Base-by-base conservation (phyloP, 2,888 invertebrate genomes). In the Lypha dubia region DNA sequence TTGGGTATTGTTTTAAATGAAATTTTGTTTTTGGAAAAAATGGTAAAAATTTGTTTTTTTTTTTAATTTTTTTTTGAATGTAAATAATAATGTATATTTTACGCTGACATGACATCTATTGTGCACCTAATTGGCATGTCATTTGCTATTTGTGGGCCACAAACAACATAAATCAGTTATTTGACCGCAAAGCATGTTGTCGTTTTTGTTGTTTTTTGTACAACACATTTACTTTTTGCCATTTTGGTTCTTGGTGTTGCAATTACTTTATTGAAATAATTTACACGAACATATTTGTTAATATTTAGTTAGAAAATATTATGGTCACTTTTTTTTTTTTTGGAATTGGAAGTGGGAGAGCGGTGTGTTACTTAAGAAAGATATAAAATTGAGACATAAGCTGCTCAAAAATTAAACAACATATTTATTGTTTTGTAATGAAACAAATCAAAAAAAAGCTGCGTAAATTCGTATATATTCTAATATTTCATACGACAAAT, bases 61-160 rank as follows among this genome's bases (percentile, higher is more conserved):
- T 46, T 63, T 38, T 60, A 5, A 5, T 28, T 35, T 53, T 63
- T 22, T 6, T 53, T 32, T 28, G 2, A 83, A 76, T 53, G 32
- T 46, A 74, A 77, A 77, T 77, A 81, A 74, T 81, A 84, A 77
- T 81, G 84, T 81, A 81, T 74, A 79, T 22, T 84, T 84, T 84
- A 28, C 51, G 77, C 24, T 84, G 84, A 84, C 84, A 81, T 84
- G 84, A 84, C 84, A 84, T 84, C 81, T 81, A 84, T 84, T 84
- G 84, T 84, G 84, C 77, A 81, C 81, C 84, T 84, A 84, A 84
- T 84, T 84, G 84, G 81, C 81, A 81, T 81, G 84, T 81, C 84
- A 84, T 84, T 84, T 84, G 77, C 81, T 81, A 81, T 74, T 84
- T 84, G 77, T 53, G 74, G 65, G 84, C 65, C 63, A 70, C 62